Evolutionary conservation across 2,113 vertebrate genomes (phyloP).

Genomic region (Empidonax traillii): DNA sequence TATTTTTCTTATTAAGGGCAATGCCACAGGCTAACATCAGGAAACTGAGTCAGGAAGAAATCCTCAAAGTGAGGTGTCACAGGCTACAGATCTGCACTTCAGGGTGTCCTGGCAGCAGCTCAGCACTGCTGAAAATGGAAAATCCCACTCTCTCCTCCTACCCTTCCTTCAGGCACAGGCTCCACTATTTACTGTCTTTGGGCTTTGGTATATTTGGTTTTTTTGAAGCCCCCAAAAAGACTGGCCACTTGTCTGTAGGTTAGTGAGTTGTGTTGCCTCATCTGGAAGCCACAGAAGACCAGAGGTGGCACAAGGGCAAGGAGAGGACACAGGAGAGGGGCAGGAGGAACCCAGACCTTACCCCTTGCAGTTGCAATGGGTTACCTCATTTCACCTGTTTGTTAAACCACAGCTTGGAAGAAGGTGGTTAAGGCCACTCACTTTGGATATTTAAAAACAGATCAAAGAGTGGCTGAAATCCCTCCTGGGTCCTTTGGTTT

Average conservation of each 20-base stretch:
- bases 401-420: background rate
- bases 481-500: background rate
- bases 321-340: background rate
- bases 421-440: background rate
- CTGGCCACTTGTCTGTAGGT: background rate
- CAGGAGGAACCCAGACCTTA: background rate
- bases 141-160: background rate
- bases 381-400: background rate
- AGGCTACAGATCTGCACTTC: background rate
- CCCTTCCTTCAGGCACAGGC: background rate
- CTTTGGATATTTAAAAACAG: background rate
- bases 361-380: background rate
- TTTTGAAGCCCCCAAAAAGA: background rate
- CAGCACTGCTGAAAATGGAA: background rate
- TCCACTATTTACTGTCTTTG: background rate
- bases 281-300: fast-evolving
- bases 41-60: background rate
- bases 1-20: background rate
- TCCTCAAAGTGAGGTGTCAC: background rate
- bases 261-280: background rate
- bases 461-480: background rate
- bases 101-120: background rate
- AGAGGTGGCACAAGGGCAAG: background rate
- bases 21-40: background rate
- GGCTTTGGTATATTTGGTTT: background rate